phyloP scores from a whole-genome alignment of 2,888 invertebrate genomes.

The Seladonia tumulorum region DNA sequence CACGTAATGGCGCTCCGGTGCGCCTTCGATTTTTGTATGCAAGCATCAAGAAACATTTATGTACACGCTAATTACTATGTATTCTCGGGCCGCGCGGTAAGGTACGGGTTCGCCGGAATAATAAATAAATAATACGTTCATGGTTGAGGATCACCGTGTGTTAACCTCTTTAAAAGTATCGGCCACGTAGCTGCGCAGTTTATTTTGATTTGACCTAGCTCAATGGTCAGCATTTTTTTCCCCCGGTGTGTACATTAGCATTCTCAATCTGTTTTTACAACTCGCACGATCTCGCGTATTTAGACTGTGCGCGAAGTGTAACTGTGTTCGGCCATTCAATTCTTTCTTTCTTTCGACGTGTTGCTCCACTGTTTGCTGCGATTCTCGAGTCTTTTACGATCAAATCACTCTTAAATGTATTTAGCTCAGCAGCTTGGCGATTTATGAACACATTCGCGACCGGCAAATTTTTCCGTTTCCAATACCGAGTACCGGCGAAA shows the following conservation, averaged over 20 bases:
- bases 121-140: neutral
- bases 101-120: neutral
- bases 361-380: neutral
- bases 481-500: too few species aligned
- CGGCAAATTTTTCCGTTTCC: too few species aligned
- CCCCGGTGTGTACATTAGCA: neutral
- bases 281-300: neutral
- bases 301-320: neutral
- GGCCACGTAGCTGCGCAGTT: neutral
- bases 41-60: neutral
- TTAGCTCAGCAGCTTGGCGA: neutral
- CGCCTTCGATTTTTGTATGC: neutral
- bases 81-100: neutral
- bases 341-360: neutral
- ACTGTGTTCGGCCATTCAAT: neutral
- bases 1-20: neutral
- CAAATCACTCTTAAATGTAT: neutral
- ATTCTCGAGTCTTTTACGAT: neutral
- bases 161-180: neutral
- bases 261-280: neutral
- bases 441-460: too few species aligned
- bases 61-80: neutral
- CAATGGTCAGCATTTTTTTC: neutral
- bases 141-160: neutral
- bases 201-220: conserved; percentile 1